Percentiles rank a stretch among this genome's conserved stretches.
These are phyloP conservation scores for Acipenser oxyrinchus DNA, from an alignment of 2,797 vertebrate genomes.

Conservation along the genomic window DNA sequence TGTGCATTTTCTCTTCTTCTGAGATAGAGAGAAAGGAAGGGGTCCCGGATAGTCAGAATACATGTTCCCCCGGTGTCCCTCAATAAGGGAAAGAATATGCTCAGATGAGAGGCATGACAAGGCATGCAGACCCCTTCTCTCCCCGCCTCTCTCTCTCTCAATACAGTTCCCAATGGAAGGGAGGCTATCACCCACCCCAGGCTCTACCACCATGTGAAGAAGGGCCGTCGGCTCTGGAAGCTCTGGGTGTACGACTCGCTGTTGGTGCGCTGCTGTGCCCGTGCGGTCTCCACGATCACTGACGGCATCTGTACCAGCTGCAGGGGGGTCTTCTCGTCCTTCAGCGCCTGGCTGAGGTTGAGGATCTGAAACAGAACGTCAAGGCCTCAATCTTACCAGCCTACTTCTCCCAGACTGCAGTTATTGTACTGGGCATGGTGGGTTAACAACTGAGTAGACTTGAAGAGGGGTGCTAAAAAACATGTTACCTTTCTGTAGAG, in stretches of 20 bases:
- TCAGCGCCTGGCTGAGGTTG: constrained; percentile 87
- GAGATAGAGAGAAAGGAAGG: background rate
- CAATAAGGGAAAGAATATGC: background rate
- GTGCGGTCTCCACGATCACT: constrained; percentile 86
- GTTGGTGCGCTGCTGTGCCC: constrained; percentile 81
- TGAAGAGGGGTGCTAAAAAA: too few relatives aligned
- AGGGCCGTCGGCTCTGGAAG: constrained; percentile 95
- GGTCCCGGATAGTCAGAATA: background rate
- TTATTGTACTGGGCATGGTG: too few relatives aligned
- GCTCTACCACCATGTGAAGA: constrained; percentile 96
- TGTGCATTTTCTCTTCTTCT: background rate
- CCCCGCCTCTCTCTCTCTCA: too few relatives aligned
- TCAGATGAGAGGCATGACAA: background rate
- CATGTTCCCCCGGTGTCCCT: background rate
- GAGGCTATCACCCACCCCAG: too few relatives aligned
- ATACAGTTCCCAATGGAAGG: too few relatives aligned
- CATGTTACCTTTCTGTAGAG: too few relatives aligned
- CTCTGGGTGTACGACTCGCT: constrained; percentile 97
- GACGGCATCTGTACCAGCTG: constrained; percentile 95
- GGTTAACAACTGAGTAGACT: too few relatives aligned
- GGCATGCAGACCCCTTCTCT: too few relatives aligned
- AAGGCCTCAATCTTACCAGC: background rate
- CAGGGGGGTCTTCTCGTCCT: constrained; percentile 85
- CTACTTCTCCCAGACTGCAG: too few relatives aligned
- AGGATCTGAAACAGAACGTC: constrained; percentile 64